phyloP scores from a whole-genome alignment of 1,140 invertebrate species.

The Drosophila punjabiensis region DNA sequence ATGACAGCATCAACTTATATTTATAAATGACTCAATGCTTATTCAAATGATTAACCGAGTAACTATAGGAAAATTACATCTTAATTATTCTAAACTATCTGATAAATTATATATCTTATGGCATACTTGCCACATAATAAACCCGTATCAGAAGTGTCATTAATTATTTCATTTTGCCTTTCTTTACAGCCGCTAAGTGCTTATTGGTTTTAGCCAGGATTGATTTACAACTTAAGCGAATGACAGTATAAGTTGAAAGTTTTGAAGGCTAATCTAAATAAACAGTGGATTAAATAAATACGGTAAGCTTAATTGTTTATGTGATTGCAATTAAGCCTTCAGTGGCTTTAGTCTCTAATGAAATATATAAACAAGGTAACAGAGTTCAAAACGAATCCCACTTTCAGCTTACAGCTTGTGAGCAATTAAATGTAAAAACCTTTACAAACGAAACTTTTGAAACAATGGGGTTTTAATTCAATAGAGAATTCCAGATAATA shows the following conservation, averaged over 20 bases:
- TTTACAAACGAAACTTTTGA: neutral
- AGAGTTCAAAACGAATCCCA: constrained; percentile 4
- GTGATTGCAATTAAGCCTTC: constrained; percentile 7
- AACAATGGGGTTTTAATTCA: constrained; percentile 17
- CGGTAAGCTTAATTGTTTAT: constrained; percentile 5
- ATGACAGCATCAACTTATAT: neutral
- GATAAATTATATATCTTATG: neutral
- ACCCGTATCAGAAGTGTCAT: neutral
- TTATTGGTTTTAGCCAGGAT: neutral
- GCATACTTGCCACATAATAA: constrained; percentile 13
- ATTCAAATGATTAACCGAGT: neutral
- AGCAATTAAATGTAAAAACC: constrained; percentile 20
- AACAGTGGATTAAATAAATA: constrained; percentile 1
- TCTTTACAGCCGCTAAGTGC: neutral
- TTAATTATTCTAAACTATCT: neutral
- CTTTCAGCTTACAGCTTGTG: constrained; percentile 4
- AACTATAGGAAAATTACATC: neutral
- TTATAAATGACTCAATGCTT: constrained; percentile 7
- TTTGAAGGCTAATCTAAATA: constrained; percentile 2
- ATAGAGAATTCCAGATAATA: constrained; percentile 7
- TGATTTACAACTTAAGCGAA: constrained; percentile 13
- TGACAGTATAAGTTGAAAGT: neutral
- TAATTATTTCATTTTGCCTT: neutral
- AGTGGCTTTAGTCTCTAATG: neutral
- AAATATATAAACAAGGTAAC: constrained; percentile 7